Conservation (phyloP, 2,888 invertebrate species). For the Phlogophora meticulosa region DNA sequence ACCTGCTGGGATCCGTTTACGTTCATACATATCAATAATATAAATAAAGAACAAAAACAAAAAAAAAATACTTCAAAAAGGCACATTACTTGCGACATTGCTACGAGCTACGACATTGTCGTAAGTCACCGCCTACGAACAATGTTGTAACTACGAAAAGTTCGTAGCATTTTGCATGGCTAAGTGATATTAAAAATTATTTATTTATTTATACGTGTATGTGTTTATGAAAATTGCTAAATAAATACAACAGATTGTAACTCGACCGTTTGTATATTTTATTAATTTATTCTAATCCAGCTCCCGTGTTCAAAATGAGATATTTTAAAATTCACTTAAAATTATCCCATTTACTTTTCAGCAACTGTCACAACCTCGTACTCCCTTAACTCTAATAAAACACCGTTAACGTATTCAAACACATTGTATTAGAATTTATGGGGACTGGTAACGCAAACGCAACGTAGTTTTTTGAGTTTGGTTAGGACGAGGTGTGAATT, state of each 20-base stretch:
- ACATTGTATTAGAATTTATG: not conserved
- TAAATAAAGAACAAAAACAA: no score
- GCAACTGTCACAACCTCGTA: conserved; percentile 47
- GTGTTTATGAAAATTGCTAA: conserved; percentile 23
- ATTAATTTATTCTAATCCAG: conserved; percentile 22
- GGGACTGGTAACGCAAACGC: conserved; percentile 45
- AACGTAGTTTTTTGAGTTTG: conserved; percentile 39
- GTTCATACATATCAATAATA: no score
- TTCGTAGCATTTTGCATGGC: conserved; percentile 8
- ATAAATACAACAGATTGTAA: conserved; percentile 26
- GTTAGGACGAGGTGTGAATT: conserved; percentile 73
- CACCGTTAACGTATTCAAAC: conserved; percentile 26
- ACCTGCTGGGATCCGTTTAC: no score
- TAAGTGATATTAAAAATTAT: not conserved
- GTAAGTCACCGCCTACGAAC: conserved; percentile 4
- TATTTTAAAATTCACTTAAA: conserved; percentile 22
- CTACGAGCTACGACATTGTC: conserved; percentile 11
- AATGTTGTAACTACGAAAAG: not conserved
- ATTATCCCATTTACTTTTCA: conserved; percentile 43
- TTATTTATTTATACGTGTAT: conserved; percentile 1
- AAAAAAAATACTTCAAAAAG: no score
- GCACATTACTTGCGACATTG: not conserved
- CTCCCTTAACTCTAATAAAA: not conserved
- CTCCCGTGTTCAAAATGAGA: conserved; percentile 55
- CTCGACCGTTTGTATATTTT: conserved; percentile 22